Evolutionary conservation across 1,140 invertebrate genomes (phyloP).

Genomic region (Meloidogyne hapla): DNA sequence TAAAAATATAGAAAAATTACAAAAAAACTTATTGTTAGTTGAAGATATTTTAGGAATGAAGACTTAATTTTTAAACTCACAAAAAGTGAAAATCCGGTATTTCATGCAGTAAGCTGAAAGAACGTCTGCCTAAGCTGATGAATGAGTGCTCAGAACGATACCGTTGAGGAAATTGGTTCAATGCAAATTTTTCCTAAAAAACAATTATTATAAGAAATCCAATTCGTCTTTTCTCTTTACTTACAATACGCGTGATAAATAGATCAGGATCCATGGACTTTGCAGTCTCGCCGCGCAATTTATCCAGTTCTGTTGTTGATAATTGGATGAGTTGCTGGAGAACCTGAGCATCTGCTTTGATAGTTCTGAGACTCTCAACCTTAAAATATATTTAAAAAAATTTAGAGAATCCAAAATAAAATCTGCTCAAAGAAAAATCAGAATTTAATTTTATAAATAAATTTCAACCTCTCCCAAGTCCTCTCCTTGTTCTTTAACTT

Average conservation of each 20-base stretch:
- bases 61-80: neutral
- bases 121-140: slow-evolving; percentile 10
- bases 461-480: neutral
- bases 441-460: no score
- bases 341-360: neutral
- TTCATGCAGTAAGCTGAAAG: neutral
- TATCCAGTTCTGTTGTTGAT: slow-evolving; percentile 14
- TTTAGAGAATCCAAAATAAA: no score
- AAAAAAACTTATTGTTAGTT: neutral
- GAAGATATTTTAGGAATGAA: neutral
- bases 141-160: neutral
- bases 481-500: neutral
- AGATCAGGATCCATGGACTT: neutral
- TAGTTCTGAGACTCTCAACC: neutral
- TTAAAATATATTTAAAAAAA: neutral
- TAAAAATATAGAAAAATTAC: neutral
- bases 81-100: slow-evolving; percentile 17
- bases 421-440: no score
- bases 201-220: neutral
- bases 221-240: neutral
- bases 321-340: slow-evolving; percentile 24
- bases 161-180: slow-evolving; percentile 4
- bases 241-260: slow-evolving; percentile 19
- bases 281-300: slow-evolving; percentile 22
- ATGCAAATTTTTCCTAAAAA: slow-evolving; percentile 12